Base-by-base conservation (phyloP, 2,888 invertebrate genomes). In the Hypsopygia costalis region DNA sequence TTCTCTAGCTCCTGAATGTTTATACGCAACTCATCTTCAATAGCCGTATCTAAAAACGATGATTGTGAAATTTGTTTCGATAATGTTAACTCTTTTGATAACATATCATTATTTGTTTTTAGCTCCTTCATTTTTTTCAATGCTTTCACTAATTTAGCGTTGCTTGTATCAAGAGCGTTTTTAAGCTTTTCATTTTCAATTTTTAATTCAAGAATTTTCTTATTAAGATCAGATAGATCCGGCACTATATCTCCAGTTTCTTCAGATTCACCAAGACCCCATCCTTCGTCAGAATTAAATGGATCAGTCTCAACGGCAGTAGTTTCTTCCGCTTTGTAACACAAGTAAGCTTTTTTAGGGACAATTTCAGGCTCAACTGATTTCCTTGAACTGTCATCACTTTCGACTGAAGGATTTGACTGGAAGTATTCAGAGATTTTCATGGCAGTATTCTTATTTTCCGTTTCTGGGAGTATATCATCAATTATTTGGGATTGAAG, bases 111-210 rank as follows among this genome's bases (percentile, higher is more conserved):
- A 46, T 91, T 91, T 1, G 80, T 77, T 74, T 97, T 97, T 40
- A 95, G 91, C 65, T 95, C 94, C 72, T 96, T 97, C 31, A 97
- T 79, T 73, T 96, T 97, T 59, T 94, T 94, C 54, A 97, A 83
- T 50, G 96, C 90, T 80, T 95, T 97, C 1, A 92, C 91, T 21
- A 93, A 92, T 68, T 95, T 95, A 0, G 92, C 76, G 69, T 94
- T 93, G 44, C 91, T 81, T 20, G 91, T 81, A 48, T 91, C 90
- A 6, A 94, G 87, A 53, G 94, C 94, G 40, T 91, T 88, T 42
- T 90, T 81, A 11, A 93, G 71, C 32, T 81, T 78, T 10, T 91
- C 87, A 45, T 91, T 90, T 46, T 93, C 91, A 1, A 81, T 69
- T 54, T 91, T 90, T 3, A 94, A 76, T 40, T 90, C 83, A 20